Evolutionary conservation across 2,113 vertebrate genomes (phyloP), one percentile per base, ranked within the genome.

Genomic region (Pelusios castaneus): DNA sequence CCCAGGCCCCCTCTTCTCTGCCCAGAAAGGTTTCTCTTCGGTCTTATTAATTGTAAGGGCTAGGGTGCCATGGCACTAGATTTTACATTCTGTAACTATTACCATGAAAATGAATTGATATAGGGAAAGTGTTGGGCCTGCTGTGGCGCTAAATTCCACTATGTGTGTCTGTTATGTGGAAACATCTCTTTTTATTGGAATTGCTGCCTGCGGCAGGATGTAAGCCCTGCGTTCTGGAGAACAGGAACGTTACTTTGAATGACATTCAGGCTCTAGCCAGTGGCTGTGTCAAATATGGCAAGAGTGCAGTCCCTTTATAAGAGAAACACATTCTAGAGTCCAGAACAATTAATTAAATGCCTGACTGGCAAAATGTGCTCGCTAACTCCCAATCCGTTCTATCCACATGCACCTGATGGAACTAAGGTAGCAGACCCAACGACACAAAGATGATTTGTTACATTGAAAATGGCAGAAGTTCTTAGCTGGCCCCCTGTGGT

Each of bases 201-300:
- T 75, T 49, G 51, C 70, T 45, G 21, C 16, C 38, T 55, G 76
- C 27, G n/a, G 73, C 76, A 84, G 10, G 79, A 4, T 14, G 12
- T 27, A 0, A 45, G 0, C 76, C 60, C n/a, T 5, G 1, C 82
- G 24, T 0, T 0, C 8, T 5, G 10, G 31, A 60, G 75, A 70
- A 75, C 7, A 38, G 49, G 56, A 54, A 0, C 38, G 45, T 75
- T 43, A n/a, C 9, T 51, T 90, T 75, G 90, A 5, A 52, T 78
- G 41, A 6, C 55, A 82, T 45, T 77, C 49, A 43, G 92, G 8
- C 16, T 80, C 73, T 41, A 82, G n/a, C n/a, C n/a, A n/a, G 8
- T 51, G 10, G 76, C 16, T 22, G 24, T 9, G 38, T 89, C 76
- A 83, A 38, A 78, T 2, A 16, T 1, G 60, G 29, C 51, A 90